phyloP scores from a whole-genome alignment of 2,797 vertebrate species.

The Nannoperca obscura region DNA sequence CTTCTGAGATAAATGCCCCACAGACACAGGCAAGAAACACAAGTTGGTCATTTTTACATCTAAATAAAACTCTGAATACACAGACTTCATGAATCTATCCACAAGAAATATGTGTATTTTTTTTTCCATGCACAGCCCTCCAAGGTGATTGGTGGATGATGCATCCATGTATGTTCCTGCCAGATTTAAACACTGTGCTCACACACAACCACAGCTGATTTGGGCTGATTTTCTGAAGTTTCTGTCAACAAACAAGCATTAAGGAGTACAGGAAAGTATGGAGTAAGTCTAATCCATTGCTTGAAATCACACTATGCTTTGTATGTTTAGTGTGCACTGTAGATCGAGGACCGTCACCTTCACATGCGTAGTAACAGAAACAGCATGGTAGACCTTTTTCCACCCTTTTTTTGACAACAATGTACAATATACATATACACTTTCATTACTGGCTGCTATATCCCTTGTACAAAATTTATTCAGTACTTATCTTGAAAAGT shows the following conservation, averaged over 20 bases:
- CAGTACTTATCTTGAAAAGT: too few species aligned
- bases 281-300: neutral
- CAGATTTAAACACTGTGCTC: neutral
- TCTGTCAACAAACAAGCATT: neutral
- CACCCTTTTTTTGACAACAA: too few species aligned
- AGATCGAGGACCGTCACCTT: neutral
- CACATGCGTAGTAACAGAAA: neutral
- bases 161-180: neutral
- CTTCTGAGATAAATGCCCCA: slow-evolving; percentile 18
- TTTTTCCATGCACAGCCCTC: neutral
- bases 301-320: neutral
- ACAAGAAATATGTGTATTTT: neutral
- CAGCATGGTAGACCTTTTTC: neutral
- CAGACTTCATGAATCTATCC: slow-evolving; percentile 14
- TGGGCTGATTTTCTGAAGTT: neutral
- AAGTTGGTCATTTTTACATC: slow-evolving; percentile 2
- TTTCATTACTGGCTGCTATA: too few species aligned
- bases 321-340: neutral
- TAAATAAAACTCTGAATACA: slow-evolving; percentile 16
- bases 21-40: slow-evolving; percentile 9
- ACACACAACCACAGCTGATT: neutral
- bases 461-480: too few species aligned
- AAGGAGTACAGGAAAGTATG: neutral
- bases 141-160: neutral
- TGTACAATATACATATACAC: too few species aligned